phyloP scores from a whole-genome alignment of 1,140 invertebrate species.

The Bombus vancouverensis region DNA sequence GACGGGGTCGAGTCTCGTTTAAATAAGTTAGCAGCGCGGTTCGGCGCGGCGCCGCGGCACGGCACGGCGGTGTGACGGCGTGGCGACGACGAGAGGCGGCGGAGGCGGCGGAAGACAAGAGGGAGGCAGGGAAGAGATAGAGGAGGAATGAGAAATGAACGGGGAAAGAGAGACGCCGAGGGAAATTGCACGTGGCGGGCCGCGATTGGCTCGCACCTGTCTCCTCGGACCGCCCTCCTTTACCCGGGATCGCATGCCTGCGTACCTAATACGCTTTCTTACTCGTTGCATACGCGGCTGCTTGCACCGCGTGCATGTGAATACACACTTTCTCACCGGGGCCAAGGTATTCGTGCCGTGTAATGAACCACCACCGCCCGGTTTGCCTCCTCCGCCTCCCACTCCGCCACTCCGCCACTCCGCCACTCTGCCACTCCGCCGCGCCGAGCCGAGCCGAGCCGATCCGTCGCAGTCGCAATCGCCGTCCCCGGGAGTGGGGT shows the following conservation, averaged over 20 bases:
- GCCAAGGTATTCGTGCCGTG: constrained; percentile 63
- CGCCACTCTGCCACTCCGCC: background rate
- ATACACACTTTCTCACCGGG: constrained; percentile 58
- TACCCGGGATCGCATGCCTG: constrained; percentile 69
- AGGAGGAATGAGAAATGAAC: constrained; percentile 50
- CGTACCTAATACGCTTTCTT: constrained; percentile 70
- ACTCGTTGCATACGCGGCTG: constrained; percentile 67
- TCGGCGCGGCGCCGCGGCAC: constrained; percentile 28
- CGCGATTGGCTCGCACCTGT: constrained; percentile 80
- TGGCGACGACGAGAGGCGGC: constrained; percentile 50
- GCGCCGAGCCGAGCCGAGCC: background rate
- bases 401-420: background rate
- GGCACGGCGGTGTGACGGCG: constrained; percentile 19
- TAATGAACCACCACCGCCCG: constrained; percentile 64
- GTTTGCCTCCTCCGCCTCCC: constrained; percentile 53
- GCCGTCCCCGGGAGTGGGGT: constrained; percentile 43
- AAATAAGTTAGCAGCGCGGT: constrained; percentile 69
- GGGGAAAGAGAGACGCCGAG: constrained; percentile 57
- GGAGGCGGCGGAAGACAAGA: constrained; percentile 52
- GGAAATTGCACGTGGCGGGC: constrained; percentile 78
- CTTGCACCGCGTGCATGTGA: constrained; percentile 61
- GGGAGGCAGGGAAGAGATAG: constrained; percentile 23
- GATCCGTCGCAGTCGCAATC: constrained; percentile 39
- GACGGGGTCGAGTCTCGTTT: constrained; percentile 68
- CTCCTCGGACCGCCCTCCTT: constrained; percentile 78